These are phyloP conservation scores for Alethe castanea DNA, from an alignment of 2,113 vertebrate genomes.

Conservation along the genomic window DNA sequence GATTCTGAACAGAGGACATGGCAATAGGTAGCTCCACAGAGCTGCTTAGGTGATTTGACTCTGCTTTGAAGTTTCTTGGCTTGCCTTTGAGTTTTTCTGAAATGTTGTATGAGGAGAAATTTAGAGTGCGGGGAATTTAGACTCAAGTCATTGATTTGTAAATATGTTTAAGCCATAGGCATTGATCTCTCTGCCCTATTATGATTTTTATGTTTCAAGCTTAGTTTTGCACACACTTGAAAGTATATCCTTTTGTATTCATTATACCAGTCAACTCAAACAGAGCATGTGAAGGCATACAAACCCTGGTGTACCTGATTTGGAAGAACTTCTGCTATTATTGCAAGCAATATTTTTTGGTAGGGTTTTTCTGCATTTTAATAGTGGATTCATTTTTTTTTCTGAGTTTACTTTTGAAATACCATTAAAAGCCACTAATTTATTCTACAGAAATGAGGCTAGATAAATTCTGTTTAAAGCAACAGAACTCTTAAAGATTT, in stretches of 20 bases:
- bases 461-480: background rate
- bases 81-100: background rate
- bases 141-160: background rate
- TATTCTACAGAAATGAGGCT: background rate
- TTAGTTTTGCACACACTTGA: background rate
- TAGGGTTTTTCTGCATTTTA: background rate
- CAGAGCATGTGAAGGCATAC: background rate
- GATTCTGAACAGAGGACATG: background rate
- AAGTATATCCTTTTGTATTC: background rate
- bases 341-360: background rate
- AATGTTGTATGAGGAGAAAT: background rate
- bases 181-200: background rate
- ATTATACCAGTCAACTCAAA: background rate
- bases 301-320: background rate
- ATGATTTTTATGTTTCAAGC: background rate
- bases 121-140: background rate
- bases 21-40: background rate
- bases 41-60: background rate
- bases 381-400: background rate
- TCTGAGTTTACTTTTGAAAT: background rate
- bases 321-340: background rate
- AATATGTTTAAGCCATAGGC: background rate
- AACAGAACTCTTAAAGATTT: background rate
- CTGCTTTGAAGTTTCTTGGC: background rate
- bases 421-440: background rate